phyloP scores from a whole-genome alignment of 2,797 vertebrate genomes.

The Hylomyscus alleni region DNA sequence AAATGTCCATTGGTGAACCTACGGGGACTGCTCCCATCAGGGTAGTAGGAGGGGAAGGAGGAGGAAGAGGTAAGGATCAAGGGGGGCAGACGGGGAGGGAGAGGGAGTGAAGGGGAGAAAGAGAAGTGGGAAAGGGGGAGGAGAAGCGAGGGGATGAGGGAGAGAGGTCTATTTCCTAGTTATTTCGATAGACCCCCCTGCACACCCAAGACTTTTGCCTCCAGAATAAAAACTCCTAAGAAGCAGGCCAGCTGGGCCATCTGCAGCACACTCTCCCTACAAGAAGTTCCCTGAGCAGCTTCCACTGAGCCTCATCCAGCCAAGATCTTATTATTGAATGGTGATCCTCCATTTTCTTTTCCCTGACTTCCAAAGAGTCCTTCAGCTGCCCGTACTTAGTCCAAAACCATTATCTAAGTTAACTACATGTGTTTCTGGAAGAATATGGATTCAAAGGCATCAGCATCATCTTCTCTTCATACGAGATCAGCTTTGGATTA shows the following conservation, averaged over 20 bases:
- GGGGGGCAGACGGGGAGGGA: too few relatives aligned
- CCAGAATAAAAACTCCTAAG: neutral
- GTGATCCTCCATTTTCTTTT: constrained; percentile 21
- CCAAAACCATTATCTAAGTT: neutral
- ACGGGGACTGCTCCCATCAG: neutral
- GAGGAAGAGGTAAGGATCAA: neutral
- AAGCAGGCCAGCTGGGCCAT: neutral
- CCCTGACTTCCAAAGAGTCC: constrained; percentile 18
- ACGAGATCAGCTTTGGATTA: constrained; percentile 49
- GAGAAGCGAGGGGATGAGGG: too few relatives aligned
- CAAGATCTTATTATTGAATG: constrained; percentile 35
- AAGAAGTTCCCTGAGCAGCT: neutral
- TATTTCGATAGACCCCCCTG: neutral
- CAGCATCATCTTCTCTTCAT: neutral
- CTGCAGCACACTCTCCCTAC: neutral
- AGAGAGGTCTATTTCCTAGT: neutral
- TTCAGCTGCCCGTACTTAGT: constrained; percentile 10
- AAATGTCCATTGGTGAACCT: neutral
- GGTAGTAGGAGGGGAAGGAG: neutral
- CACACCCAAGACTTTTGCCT: neutral
- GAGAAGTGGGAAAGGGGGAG: too few relatives aligned
- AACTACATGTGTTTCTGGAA: constrained; percentile 10
- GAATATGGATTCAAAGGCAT: neutral
- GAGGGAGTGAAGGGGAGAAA: neutral
- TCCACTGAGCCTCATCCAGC: neutral